Conservation (phyloP, 2,797 vertebrate species). For the Semotilus atromaculatus region DNA sequence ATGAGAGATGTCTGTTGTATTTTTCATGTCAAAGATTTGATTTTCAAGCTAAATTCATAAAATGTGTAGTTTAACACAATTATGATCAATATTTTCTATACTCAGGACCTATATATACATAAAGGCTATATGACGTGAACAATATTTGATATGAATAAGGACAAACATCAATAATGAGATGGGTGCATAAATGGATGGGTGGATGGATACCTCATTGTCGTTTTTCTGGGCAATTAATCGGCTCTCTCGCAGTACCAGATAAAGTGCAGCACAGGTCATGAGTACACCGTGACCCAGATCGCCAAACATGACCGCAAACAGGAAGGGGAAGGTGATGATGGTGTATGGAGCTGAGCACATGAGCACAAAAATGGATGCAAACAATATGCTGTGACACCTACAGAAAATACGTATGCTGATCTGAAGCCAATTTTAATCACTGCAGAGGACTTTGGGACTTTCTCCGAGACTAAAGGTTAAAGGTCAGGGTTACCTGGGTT, state of each 20-base stretch:
- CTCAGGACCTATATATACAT: neutral
- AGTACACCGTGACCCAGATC: slow-evolving; percentile 93
- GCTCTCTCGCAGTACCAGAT: slow-evolving; percentile 93
- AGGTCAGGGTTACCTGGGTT: slow-evolving; percentile 86
- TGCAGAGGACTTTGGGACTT: neutral
- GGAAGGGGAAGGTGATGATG: slow-evolving; percentile 98
- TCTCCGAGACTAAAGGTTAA: neutral
- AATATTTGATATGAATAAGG: neutral
- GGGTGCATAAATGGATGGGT: neutral
- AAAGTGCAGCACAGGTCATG: slow-evolving; percentile 93
- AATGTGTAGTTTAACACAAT: neutral
- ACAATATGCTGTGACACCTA: neutral
- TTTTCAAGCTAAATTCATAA: neutral
- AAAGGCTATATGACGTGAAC: neutral
- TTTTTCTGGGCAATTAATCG: slow-evolving; percentile 94
- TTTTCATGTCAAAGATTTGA: neutral
- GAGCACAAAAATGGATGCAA: slow-evolving; percentile 59
- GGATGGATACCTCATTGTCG: slow-evolving; percentile 90
- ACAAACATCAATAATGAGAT: slow-evolving; percentile 4
- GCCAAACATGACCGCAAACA: slow-evolving; percentile 99
- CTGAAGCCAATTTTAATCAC: neutral
- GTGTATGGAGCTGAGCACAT: slow-evolving; percentile 92
- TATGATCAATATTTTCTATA: neutral
- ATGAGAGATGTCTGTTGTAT: neutral
- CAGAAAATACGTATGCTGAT: neutral